Base-by-base conservation (phyloP, 2,113 vertebrate species). In the Nycticorax nycticorax region DNA sequence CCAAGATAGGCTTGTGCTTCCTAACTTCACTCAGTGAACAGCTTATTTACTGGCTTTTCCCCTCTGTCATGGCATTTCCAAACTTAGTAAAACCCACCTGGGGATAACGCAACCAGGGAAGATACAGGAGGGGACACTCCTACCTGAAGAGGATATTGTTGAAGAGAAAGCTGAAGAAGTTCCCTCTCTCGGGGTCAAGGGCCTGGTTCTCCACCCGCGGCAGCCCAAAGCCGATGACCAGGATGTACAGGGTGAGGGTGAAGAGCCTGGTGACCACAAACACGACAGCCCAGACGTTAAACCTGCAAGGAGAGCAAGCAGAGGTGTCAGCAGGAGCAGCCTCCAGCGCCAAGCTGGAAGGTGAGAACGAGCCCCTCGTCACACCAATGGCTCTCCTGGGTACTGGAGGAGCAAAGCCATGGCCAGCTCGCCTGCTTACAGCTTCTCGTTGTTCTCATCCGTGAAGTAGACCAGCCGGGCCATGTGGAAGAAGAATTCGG, bases 211-310 rank as follows among this genome's bases (percentile, higher is more conserved):
- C 99, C 23, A 98, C 97, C 2, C 99, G 99, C 4, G 99, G 99
- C 94, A 99, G 97, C 80, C 99, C 99, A 2, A 99, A 99, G n/a
- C 99, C 99, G 0, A 99, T 98, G 32, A 99, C 98, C 97, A 99
- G 96, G 96, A 99, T 99, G 50, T 99, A 98, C 15, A 99, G 98
- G 37, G 99, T 99, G 88, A 99, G 98, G 27, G 99, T 99, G 89
- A 98, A 98, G 97, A 99, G 99, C 84, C 99, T 98, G 8, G 99
- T 99, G 95, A 99, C 94, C 90, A 99, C 99, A 4, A 99, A 99
- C 33, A 99, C 98, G 4, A 99, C 98, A 0, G 99, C 99, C 99
- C 99, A 99, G 91, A 99, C 95, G 3, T 98, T 99, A 93, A 99
- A 99, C 98, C 99, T 99, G 95, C 39, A 30, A 30, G n/a, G 5